phyloP scores from a whole-genome alignment of 2,797 vertebrate species.

The Microchirus variegatus region DNA sequence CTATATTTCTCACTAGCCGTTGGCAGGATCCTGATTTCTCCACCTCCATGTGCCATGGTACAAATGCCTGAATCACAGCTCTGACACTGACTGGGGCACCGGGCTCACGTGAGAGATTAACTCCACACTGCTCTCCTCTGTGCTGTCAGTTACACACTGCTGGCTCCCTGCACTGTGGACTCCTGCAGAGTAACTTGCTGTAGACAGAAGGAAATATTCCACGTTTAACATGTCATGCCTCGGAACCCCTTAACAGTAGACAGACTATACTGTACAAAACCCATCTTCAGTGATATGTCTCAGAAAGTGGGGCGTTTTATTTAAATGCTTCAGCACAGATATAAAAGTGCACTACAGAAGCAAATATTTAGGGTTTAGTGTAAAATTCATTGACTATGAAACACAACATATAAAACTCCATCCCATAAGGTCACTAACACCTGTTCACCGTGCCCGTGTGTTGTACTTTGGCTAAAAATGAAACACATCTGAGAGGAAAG shows the following conservation, averaged over 20 bases:
- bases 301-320: slow-evolving; percentile 6
- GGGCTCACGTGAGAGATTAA: slow-evolving; percentile 69
- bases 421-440: slow-evolving; percentile 14
- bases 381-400: too few species aligned
- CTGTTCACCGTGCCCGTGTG: slow-evolving; percentile 6
- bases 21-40: slow-evolving; percentile 59
- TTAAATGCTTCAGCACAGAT: slow-evolving; percentile 2
- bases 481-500: too few species aligned
- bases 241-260: slow-evolving; percentile 25
- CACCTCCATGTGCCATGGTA: slow-evolving; percentile 41
- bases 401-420: background rate
- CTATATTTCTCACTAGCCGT: slow-evolving; percentile 52
- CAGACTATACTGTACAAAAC: background rate
- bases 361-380: slow-evolving; percentile 8
- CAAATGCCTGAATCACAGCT: slow-evolving; percentile 37
- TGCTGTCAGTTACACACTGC: slow-evolving; percentile 49
- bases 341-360: slow-evolving; percentile 9
- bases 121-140: slow-evolving; percentile 42
- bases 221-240: slow-evolving; percentile 37
- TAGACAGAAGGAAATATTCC: slow-evolving; percentile 25
- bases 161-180: slow-evolving; percentile 20
- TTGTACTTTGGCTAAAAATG: too few species aligned
- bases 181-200: slow-evolving; percentile 45
- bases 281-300: slow-evolving; percentile 5
- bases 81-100: slow-evolving; percentile 35